phyloP scores from a whole-genome alignment of 2,888 invertebrate species.

The Gastracanthus pulcherrimus region DNA sequence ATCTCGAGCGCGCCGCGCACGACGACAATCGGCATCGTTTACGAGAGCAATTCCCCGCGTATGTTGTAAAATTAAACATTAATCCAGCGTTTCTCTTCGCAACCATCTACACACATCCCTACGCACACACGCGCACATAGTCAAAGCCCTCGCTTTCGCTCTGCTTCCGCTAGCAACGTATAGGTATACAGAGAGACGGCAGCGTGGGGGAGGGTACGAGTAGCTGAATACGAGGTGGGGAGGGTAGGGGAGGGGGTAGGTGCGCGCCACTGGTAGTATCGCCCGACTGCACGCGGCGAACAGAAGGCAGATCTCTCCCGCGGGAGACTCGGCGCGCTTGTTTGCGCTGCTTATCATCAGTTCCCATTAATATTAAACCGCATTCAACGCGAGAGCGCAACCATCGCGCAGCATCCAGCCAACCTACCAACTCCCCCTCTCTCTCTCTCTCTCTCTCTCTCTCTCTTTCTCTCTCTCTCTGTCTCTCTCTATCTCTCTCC shows the following conservation, averaged over 20 bases:
- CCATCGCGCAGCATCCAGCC: too few species aligned
- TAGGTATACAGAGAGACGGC: too few species aligned
- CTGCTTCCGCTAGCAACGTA: too few species aligned
- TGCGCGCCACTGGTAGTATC: conserved; percentile 61
- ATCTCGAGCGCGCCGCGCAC: background rate
- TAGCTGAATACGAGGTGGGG: background rate
- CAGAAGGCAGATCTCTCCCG: conserved; percentile 68
- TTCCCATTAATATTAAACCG: conserved; percentile 78
- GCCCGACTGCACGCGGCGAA: conserved; percentile 71
- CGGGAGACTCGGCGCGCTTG: conserved; percentile 77
- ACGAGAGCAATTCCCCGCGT: conserved; percentile 7
- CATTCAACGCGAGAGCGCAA: conserved; percentile 76
- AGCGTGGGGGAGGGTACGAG: background rate
- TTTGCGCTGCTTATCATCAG: conserved; percentile 78
- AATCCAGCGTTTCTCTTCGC: conserved; percentile 23
- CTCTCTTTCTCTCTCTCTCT: background rate
- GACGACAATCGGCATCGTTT: conserved; percentile 22
- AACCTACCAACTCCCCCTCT: background rate
- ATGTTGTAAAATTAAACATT: conserved; percentile 45
- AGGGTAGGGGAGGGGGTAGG: background rate
- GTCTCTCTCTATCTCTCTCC: too few species aligned
- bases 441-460: conserved; percentile 14
- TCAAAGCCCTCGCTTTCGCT: background rate
- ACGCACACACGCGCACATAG: background rate
- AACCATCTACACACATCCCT: background rate